Evolutionary conservation across 2,888 invertebrate genomes (phyloP).

Genomic region (Ornithoptera alexandrae): DNA sequence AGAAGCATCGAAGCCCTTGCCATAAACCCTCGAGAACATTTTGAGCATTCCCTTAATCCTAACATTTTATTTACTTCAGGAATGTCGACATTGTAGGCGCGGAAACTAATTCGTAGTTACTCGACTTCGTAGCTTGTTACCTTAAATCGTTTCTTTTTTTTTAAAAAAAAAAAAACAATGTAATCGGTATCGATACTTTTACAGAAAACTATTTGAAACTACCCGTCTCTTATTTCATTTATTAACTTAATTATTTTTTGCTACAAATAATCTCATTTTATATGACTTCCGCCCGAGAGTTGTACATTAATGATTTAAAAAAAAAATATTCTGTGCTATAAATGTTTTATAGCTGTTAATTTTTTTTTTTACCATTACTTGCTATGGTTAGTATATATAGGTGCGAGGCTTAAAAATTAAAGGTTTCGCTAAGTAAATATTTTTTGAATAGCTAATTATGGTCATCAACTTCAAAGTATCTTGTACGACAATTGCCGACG

Average conservation of each 20-base stretch:
- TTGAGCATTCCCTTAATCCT: slow-evolving; percentile 46
- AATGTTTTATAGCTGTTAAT: too few relatives aligned
- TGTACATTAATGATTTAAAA: too few relatives aligned
- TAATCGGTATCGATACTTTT: slow-evolving; percentile 54
- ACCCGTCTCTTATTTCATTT: not conserved
- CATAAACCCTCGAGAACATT: slow-evolving; percentile 46
- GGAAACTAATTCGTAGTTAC: slow-evolving; percentile 70
- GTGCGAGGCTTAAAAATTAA: too few relatives aligned
- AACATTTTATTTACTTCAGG: slow-evolving; percentile 67
- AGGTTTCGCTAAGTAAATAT: not conserved
- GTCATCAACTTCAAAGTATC: slow-evolving; percentile 1
- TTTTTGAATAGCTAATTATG: not conserved
- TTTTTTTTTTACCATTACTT: too few relatives aligned
- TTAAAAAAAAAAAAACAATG: slow-evolving; percentile 50
- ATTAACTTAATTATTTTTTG: too few relatives aligned
- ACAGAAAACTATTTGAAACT: slow-evolving; percentile 30
- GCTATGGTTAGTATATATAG: too few relatives aligned
- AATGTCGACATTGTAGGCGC: slow-evolving; percentile 69
- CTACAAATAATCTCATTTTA: too few relatives aligned
- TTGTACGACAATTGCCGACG: slow-evolving; percentile 15
- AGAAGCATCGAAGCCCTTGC: slow-evolving; percentile 47
- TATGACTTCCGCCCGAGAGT: too few relatives aligned
- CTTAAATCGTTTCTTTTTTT: slow-evolving; percentile 45
- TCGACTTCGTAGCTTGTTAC: slow-evolving; percentile 52
- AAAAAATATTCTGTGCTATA: too few relatives aligned